Evolutionary conservation across 2,113 vertebrate genomes (phyloP), one percentile per base, ranked within the genome.

Genomic region (Myocastor coypus): DNA sequence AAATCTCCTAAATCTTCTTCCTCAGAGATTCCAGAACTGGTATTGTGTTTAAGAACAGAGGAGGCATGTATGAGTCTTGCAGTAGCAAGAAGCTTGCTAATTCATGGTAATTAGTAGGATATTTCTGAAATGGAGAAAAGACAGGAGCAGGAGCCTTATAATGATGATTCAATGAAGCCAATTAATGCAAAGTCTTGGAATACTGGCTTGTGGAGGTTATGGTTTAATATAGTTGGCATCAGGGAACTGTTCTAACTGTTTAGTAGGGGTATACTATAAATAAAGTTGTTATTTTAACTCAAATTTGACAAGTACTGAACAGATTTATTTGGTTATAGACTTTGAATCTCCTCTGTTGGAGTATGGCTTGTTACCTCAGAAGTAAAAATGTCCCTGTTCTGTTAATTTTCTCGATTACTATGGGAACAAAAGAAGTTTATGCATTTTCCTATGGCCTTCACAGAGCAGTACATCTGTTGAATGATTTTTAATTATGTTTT

Each of bases 41-140:
- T 80, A 87, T 94, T 95, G 78, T 92, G n/a, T 94, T 96, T 94
- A 91, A 91, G 94, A 97, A 94, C 77, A 92, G 96, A 96, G 40
- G 83, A 92, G 68, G 73, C 57, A 92, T 83, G 88, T 82, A 84
- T 92, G 73, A 42, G 50, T 96, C 82, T 95, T 93, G 71, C 61
- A 71, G 57, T 85, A 96, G 78, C 73, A 96, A 93, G 95, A 96
- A 94, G 83, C 94, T 87, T 75, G 77, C 80, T 87, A 89, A 96
- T 95, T 97, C 82, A 73, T 32, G 46, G 32, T 92, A 96, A 94
- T 97, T 94, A 96, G 69, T 63, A 63, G 77, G 73, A 91, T 96
- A 50, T 81, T 95, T 97, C 64, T 95, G 75, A 89, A 89, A 89
- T 94, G 37, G 93, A 93, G n/a, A 46, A 71, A 94, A 95, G 63